Evolutionary conservation across 2,113 vertebrate genomes (phyloP).

Genomic region (Gorsachius goisagi): DNA sequence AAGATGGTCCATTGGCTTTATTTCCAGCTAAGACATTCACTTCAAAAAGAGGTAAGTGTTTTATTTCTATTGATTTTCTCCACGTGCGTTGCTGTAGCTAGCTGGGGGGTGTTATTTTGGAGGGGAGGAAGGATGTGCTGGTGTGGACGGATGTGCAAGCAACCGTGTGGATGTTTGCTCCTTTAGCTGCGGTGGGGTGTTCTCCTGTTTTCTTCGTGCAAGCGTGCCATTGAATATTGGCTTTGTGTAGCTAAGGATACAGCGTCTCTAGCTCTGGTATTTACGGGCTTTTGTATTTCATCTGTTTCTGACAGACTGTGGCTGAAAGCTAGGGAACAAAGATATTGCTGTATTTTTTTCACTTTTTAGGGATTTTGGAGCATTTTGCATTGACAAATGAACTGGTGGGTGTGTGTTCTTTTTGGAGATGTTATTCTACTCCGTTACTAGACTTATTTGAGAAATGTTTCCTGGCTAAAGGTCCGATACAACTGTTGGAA

Average conservation of each 20-base stretch:
- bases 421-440: background rate
- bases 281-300: background rate
- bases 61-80: background rate
- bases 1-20: accelerated
- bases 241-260: background rate
- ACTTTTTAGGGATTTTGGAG: background rate
- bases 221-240: background rate
- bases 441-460: background rate
- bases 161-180: accelerated
- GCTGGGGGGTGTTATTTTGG: accelerated
- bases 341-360: background rate
- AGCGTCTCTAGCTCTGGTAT: background rate
- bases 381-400: background rate
- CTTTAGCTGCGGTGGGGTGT: accelerated
- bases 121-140: accelerated
- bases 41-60: accelerated
- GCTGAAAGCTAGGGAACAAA: background rate
- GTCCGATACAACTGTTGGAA: background rate
- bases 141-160: accelerated
- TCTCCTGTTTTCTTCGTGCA: background rate
- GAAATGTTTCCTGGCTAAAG: background rate
- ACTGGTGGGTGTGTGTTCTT: background rate
- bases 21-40: background rate
- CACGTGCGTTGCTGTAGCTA: accelerated
- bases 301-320: background rate